Evolutionary conservation across 2,888 invertebrate genomes (phyloP).

Genomic region (Harpagoxenus sublaevis): DNA sequence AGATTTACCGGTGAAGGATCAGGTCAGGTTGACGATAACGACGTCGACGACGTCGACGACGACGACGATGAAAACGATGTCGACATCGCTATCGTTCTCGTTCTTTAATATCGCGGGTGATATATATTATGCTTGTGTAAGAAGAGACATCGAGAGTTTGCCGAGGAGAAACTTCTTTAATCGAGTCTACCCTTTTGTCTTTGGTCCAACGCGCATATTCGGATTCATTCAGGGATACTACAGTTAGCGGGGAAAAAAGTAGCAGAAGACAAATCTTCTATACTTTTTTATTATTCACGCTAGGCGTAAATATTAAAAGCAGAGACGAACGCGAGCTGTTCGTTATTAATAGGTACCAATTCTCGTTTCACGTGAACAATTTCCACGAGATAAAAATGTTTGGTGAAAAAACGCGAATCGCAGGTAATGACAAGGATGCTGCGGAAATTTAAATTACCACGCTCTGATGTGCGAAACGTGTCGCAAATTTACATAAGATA

Average conservation of each 20-base stretch:
- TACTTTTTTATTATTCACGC: conserved; percentile 59
- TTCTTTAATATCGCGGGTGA: conserved; percentile 58
- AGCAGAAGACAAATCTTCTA: conserved; percentile 9
- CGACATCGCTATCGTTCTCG: conserved; percentile 36
- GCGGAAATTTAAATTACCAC: conserved; percentile 42
- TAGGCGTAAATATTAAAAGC: conserved; percentile 58
- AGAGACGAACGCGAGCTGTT: background rate
- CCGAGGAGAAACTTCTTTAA: conserved; percentile 52
- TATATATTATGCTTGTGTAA: conserved; percentile 54
- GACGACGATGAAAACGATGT: conserved; percentile 31
- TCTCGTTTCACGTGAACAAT: conserved; percentile 12
- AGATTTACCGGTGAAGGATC: conserved; percentile 66
- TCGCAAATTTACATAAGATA: conserved; percentile 33
- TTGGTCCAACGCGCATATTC: background rate
- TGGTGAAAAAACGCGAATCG: conserved; percentile 15
- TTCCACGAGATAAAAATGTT: background rate
- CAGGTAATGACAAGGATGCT: background rate
- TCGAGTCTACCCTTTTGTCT: conserved; percentile 27
- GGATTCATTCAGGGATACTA: background rate
- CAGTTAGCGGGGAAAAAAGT: background rate
- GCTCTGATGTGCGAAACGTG: conserved; percentile 34
- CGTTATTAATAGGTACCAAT: conserved; percentile 30
- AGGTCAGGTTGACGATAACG: conserved; percentile 42
- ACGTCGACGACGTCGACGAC: conserved; percentile 33
- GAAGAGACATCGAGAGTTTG: conserved; percentile 47